Percentiles rank a stretch among this genome's conserved stretches.
Conservation (phyloP, 2,113 vertebrate species). For the Hymenochirus boettgeri region DNA sequence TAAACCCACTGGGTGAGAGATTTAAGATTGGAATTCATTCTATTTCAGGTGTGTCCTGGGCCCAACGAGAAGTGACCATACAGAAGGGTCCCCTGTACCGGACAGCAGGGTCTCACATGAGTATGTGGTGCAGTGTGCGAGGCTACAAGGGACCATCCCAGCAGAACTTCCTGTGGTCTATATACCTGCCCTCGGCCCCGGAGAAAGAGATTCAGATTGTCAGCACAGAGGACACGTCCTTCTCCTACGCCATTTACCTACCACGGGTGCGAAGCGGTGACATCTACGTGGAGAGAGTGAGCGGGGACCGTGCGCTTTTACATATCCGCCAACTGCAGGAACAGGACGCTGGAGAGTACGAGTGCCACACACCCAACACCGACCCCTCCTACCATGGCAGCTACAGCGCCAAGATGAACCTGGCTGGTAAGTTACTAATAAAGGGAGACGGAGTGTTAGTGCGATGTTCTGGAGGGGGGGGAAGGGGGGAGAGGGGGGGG, state of each 20-base stretch:
- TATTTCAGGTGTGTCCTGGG: constrained; percentile 41
- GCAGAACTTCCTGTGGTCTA: constrained; percentile 67
- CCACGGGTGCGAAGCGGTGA: constrained; percentile 26
- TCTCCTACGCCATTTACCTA: constrained; percentile 45
- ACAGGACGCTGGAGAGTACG: constrained; percentile 68
- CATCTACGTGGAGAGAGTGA: constrained; percentile 55
- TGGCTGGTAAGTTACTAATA: constrained; percentile 76
- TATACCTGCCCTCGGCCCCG: constrained; percentile 42
- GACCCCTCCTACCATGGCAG: constrained; percentile 53
- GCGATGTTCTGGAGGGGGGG: too few relatives aligned
- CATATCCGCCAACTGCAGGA: constrained; percentile 56
- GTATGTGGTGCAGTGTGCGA: constrained; percentile 72
- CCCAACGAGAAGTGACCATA: constrained; percentile 55
- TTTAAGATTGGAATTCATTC: neutral
- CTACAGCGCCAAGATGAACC: constrained; percentile 62
- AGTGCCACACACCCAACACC: constrained; percentile 69
- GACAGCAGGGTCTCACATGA: constrained; percentile 55
- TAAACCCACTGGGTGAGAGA: too few relatives aligned
- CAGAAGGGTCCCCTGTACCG: constrained; percentile 77
- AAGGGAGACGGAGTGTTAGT: too few relatives aligned
- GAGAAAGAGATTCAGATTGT: constrained; percentile 53
- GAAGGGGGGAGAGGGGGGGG: too few relatives aligned
- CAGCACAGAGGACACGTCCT: constrained; percentile 49
- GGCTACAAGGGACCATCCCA: constrained; percentile 47
- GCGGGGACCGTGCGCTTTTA: constrained; percentile 55